phyloP scores from a whole-genome alignment of 2,888 invertebrate genomes.

The Mythimna lalbum region DNA sequence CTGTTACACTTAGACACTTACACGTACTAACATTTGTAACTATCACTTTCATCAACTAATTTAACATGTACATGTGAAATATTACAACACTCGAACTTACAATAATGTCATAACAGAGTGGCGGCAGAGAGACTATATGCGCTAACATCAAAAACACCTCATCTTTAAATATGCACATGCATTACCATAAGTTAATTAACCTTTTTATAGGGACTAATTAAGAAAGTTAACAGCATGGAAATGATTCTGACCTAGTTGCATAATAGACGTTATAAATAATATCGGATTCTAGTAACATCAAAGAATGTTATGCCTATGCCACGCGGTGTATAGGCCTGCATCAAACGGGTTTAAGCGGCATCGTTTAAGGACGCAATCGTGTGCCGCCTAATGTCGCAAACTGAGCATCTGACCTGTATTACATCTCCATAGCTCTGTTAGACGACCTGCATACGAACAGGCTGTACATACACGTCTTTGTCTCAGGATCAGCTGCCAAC shows the following conservation, averaged over 20 bases:
- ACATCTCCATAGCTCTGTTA: constrained; percentile 54
- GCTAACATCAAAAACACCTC: constrained; percentile 42
- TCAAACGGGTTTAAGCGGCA: constrained; percentile 66
- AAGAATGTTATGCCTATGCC: constrained; percentile 40
- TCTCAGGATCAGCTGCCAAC: constrained; percentile 52
- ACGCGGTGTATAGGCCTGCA: constrained; percentile 43
- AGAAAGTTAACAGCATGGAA: constrained; percentile 30
- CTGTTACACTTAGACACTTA: constrained; percentile 39
- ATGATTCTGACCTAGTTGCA: constrained; percentile 49
- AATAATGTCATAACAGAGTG: constrained; percentile 34
- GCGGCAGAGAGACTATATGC: constrained; percentile 28
- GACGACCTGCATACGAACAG: constrained; percentile 46
- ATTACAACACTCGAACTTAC: constrained; percentile 26
- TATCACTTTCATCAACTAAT: constrained; percentile 61
- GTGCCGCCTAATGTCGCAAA: constrained; percentile 72
- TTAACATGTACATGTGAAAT: constrained; percentile 50
- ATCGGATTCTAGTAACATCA: constrained; percentile 33
- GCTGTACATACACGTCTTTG: constrained; percentile 20
- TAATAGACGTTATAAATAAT: constrained; percentile 42
- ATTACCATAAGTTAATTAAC: constrained; percentile 53
- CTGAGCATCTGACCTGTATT: constrained; percentile 69
- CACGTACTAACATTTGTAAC: constrained; percentile 35
- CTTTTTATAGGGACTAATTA: constrained; percentile 54
- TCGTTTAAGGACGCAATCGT: constrained; percentile 70
- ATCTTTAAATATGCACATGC: constrained; percentile 34